phyloP scores from a whole-genome alignment of 2,888 invertebrate species.

The Cephus nigrinus region DNA sequence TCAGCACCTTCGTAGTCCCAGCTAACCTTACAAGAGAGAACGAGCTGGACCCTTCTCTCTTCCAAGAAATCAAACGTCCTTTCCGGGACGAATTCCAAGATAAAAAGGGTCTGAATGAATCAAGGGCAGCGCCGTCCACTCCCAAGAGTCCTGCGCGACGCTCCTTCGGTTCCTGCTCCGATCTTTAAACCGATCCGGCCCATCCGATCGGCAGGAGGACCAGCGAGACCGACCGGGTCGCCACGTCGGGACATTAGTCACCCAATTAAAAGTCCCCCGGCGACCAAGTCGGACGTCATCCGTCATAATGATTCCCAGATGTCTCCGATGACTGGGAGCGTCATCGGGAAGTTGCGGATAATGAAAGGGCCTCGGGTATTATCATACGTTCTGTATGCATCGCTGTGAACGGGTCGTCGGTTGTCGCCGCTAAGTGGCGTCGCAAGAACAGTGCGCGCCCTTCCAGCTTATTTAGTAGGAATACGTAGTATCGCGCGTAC shows the following conservation, averaged over 20 bases:
- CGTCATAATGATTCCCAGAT: neutral
- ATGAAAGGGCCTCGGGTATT: constrained; percentile 15
- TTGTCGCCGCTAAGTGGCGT: constrained; percentile 23
- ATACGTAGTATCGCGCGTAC: constrained; percentile 22
- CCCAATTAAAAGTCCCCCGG: neutral
- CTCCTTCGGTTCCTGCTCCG: neutral
- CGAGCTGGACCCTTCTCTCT: constrained; percentile 39
- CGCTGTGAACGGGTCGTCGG: constrained; percentile 24
- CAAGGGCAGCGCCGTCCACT: constrained; percentile 49
- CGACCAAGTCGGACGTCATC: neutral
- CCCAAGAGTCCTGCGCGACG: constrained; percentile 1
- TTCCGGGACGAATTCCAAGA: constrained; percentile 66
- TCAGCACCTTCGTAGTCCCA: constrained; percentile 18
- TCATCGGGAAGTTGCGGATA: neutral
- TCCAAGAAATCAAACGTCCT: constrained; percentile 65
- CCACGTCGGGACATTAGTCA: neutral
- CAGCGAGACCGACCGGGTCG: neutral
- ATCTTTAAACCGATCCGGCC: neutral
- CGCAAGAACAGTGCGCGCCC: constrained; percentile 21
- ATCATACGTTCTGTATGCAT: constrained; percentile 29
- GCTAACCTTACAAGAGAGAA: constrained; percentile 9
- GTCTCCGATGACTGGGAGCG: neutral
- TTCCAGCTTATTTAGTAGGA: constrained; percentile 33
- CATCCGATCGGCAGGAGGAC: neutral
- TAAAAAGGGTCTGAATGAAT: constrained; percentile 65